These are phyloP conservation scores for Phrynocephalus vlangalii DNA, from an alignment of 2,797 vertebrate genomes.

Conservation along the genomic window DNA sequence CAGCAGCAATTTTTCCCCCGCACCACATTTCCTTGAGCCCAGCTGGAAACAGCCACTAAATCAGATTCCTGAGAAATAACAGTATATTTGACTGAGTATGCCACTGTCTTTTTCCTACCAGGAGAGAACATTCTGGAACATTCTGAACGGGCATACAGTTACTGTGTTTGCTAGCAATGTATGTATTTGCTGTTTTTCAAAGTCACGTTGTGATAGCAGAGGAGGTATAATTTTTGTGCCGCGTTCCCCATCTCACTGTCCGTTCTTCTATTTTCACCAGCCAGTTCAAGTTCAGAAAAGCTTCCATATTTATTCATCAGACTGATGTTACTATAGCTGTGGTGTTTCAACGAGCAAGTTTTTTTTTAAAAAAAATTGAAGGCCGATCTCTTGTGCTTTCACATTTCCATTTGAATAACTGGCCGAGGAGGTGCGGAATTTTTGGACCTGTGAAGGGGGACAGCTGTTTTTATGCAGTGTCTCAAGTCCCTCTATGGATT, in stretches of 20 bases:
- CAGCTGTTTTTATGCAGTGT: slow-evolving; percentile 11
- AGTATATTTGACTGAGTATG: slow-evolving; percentile 35
- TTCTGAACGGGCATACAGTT: slow-evolving; percentile 38
- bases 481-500: not conserved
- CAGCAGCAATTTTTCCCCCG: slow-evolving; percentile 51
- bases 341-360: not conserved
- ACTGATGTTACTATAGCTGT: slow-evolving; percentile 9
- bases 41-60: slow-evolving; percentile 59
- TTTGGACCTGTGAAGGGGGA: slow-evolving; percentile 12
- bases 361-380: slow-evolving; percentile 6
- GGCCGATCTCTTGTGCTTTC: slow-evolving; percentile 17
- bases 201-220: not conserved
- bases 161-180: not conserved
- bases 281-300: not conserved
- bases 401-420: not conserved
- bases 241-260: not conserved
- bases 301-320: not conserved
- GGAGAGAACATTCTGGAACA: slow-evolving; percentile 32
- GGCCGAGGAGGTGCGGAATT: slow-evolving; percentile 8
- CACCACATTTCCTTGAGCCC: slow-evolving; percentile 20
- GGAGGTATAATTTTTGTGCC: slow-evolving; percentile 27
- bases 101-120: slow-evolving; percentile 29
- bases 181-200: slow-evolving; percentile 40
- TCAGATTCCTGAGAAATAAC: slow-evolving; percentile 48
- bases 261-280: slow-evolving; percentile 17